Base-by-base conservation (phyloP, 2,797 vertebrate genomes). In the Muscicapa comitata region DNA sequence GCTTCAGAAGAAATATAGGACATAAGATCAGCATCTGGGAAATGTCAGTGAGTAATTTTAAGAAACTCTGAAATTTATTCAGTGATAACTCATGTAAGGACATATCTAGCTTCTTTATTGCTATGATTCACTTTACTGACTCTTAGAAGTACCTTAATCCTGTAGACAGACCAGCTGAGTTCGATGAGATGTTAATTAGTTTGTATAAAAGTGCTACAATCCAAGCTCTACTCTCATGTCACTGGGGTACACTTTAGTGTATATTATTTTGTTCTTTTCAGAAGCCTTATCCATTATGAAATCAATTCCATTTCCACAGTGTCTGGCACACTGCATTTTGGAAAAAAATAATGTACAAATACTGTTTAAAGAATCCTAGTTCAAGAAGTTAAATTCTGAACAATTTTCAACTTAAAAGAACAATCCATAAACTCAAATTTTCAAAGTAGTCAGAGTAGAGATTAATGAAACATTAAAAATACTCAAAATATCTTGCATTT, bases 391-490 rank as follows among this genome's bases (percentile, higher is more conserved):
- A 91, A 86, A 90, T 90, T 84, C 51, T 93, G 62, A 84, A 59
- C 15, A 78, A 43, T 59, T 91, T 91, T 90, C 74, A 75, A 65
- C 50, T 58, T 86, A 72, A 86, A 80, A 94, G 38, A 78, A 58
- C 28, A 83, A 93, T 83, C 79, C 24, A 86, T 83, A 93, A 91
- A 51, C 51, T 88, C 47, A 78, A 26, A 91, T 86, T 91, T 94
- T 47, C 48, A 93, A 88, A 93, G 13, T 31, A 84, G 83, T 50
- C 73, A 71, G 51, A 71, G 37, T 40, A 79, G 87, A 51, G 40
- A 94, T 66, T 92, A 86, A 94, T 94, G 75, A 91, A 90, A 94
- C 74, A 88, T 91, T 94, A 73, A 91, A 91, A 73, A 25, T 80
- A 90, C 28, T 66, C 40, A 42, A 93, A 93, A 94, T 16, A 81